Evolutionary conservation across 1,140 invertebrate species (phyloP).

Genomic region (Archivesica marissinica): DNA sequence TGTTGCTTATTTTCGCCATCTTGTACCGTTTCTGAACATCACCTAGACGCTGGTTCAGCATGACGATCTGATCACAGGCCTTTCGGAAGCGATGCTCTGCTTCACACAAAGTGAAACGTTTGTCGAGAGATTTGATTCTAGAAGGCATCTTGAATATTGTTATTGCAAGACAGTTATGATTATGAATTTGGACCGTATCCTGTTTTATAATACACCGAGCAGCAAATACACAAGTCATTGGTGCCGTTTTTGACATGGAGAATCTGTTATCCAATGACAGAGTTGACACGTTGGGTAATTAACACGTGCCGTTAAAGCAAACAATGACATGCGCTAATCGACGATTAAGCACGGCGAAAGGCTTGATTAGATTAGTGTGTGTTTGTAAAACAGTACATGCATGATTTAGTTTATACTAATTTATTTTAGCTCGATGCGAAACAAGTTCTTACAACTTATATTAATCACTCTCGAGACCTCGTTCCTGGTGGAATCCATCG

Average conservation of each 20-base stretch:
- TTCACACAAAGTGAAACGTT: constrained; percentile 26
- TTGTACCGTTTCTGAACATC: constrained; percentile 50
- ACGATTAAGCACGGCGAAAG: constrained; percentile 11
- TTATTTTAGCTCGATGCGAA: too few species aligned
- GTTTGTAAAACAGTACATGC: constrained; percentile 1
- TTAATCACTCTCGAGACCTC: too few species aligned
- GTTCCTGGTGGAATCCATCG: too few species aligned
- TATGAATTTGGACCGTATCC: background rate
- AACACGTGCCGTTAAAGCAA: constrained; percentile 31
- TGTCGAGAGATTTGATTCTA: constrained; percentile 35
- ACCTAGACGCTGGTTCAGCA: constrained; percentile 26
- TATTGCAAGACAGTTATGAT: constrained; percentile 19
- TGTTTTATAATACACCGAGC: background rate
- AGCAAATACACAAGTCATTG: constrained; percentile 14
- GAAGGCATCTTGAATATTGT: constrained; percentile 36
- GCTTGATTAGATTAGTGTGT: background rate
- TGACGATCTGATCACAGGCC: constrained; percentile 53
- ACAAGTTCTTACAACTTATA: too few species aligned
- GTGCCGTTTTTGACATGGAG: constrained; percentile 30
- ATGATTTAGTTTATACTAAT: too few species aligned
- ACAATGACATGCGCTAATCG: constrained; percentile 35
- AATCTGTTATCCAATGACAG: constrained; percentile 1
- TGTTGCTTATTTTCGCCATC: background rate
- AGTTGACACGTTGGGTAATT: constrained; percentile 33
- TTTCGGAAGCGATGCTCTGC: constrained; percentile 33